phyloP scores from a whole-genome alignment of 2,113 vertebrate species.

The Anhinga rufa region DNA sequence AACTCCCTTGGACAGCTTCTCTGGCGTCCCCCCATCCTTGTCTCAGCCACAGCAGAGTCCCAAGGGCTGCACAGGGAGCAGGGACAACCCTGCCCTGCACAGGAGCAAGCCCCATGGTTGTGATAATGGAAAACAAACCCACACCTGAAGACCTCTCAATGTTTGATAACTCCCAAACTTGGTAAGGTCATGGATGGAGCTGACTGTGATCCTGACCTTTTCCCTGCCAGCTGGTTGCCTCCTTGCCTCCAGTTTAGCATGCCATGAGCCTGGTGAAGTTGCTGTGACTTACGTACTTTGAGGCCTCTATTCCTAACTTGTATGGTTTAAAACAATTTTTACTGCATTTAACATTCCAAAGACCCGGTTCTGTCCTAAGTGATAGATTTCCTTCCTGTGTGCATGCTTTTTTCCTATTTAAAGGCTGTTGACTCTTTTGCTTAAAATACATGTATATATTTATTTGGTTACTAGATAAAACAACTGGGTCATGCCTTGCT shows the following conservation, averaged over 20 bases:
- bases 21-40: background rate
- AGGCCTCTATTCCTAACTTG: background rate
- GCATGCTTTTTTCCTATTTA: background rate
- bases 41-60: background rate
- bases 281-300: background rate
- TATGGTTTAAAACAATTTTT: background rate
- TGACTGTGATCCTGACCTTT: background rate
- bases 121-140: background rate
- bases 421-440: background rate
- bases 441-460: background rate
- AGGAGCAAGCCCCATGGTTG: accelerated
- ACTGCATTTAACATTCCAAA: background rate
- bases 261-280: background rate
- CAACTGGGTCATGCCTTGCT: background rate
- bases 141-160: background rate
- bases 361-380: background rate
- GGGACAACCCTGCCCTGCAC: background rate
- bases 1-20: background rate
- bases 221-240: background rate
- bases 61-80: background rate
- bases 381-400: background rate
- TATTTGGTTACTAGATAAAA: background rate
- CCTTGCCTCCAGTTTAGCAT: background rate
- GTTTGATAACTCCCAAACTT: background rate
- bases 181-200: background rate